phyloP scores from a whole-genome alignment of 2,113 vertebrate genomes.

The Monarcha castaneiventris region DNA sequence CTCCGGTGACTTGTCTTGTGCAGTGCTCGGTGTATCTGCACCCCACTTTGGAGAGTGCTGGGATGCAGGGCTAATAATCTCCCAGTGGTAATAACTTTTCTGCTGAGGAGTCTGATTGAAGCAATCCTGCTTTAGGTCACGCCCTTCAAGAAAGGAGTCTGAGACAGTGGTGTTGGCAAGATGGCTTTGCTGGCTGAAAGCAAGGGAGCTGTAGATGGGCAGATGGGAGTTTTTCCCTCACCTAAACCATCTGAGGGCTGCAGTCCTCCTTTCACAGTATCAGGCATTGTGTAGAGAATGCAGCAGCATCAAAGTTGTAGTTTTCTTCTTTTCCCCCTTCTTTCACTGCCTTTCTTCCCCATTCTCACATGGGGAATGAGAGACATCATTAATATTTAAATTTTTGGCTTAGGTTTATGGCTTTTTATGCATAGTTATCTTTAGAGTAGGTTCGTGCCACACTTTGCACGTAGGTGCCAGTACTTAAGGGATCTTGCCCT shows the following conservation, averaged over 20 bases:
- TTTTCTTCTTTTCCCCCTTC: not conserved
- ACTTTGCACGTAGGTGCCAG: not conserved
- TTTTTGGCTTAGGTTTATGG: not conserved
- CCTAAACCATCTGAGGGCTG: not conserved
- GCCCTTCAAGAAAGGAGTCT: not conserved
- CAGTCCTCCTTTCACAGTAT: not conserved
- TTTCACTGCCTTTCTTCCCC: not conserved
- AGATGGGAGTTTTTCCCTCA: not conserved
- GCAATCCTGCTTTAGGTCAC: not conserved
- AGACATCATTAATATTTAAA: not conserved
- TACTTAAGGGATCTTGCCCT: not conserved
- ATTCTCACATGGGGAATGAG: not conserved
- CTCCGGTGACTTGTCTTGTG: rapidly evolving
- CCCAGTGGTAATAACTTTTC: not conserved
- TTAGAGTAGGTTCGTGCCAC: not conserved
- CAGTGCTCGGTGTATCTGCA: rapidly evolving
- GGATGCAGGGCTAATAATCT: not conserved
- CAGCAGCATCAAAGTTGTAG: not conserved
- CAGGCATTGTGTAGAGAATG: rapidly evolving
- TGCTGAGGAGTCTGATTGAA: not conserved
- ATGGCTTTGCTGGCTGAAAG: not conserved
- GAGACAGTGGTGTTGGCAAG: not conserved
- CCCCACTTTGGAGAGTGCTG: not conserved
- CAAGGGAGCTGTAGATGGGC: not conserved
- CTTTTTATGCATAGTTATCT: not conserved